Evolutionary conservation across 2,113 vertebrate genomes (phyloP).

Genomic region (Burhinus bistriatus): DNA sequence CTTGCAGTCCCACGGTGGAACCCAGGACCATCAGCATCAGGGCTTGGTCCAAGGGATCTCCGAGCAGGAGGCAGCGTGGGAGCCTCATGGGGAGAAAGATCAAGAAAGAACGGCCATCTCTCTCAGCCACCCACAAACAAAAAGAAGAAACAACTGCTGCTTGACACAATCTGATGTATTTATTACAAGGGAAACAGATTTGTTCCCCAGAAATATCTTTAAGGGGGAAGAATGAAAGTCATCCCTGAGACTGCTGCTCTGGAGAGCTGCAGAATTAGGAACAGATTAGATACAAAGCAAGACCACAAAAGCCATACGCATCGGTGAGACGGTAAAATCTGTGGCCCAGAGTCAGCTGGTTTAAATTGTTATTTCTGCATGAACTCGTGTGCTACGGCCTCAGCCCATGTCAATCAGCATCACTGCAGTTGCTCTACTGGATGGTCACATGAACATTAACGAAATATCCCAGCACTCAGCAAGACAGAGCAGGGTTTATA

Average conservation of each 20-base stretch:
- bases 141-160: background rate
- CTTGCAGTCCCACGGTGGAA: rapidly evolving
- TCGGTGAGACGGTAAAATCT: background rate
- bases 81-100: background rate
- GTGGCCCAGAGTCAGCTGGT: background rate
- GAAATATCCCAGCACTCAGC: background rate
- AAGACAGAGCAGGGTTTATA: background rate
- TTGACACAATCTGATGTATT: background rate
- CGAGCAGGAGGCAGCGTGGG: background rate
- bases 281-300: background rate
- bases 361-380: background rate
- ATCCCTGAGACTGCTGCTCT: background rate
- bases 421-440: background rate
- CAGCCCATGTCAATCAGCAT: background rate
- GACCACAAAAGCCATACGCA: background rate
- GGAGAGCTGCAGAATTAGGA: background rate
- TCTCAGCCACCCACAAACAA: background rate
- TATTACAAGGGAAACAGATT: background rate
- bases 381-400: background rate
- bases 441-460: background rate
- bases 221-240: background rate
- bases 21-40: background rate
- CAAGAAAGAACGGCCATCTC: background rate
- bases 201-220: background rate
- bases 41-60: background rate